These are phyloP conservation scores for Xiphophorus hellerii DNA, from an alignment of 2,113 vertebrate genomes.

Conservation along the genomic window DNA sequence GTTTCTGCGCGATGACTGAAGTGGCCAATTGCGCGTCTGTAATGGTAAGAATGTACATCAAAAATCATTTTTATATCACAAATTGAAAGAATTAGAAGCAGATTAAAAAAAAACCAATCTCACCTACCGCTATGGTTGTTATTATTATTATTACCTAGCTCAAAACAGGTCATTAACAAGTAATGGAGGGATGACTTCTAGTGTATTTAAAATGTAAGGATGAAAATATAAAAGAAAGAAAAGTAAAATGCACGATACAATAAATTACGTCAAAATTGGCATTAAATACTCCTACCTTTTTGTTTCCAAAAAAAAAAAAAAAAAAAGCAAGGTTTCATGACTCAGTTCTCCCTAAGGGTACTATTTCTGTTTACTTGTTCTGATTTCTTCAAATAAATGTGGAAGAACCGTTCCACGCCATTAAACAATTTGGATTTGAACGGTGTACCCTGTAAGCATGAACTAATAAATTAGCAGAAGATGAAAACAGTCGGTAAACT, in stretches of 20 bases:
- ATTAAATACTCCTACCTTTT: not conserved
- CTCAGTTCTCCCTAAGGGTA: not conserved
- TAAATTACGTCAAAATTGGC: too few relatives aligned
- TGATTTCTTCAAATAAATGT: not conserved
- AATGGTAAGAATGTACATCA: constrained; percentile 47
- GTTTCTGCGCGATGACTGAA: constrained; percentile 61
- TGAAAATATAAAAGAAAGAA: too few relatives aligned
- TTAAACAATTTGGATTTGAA: not conserved
- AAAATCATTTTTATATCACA: not conserved
- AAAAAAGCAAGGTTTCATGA: not conserved
- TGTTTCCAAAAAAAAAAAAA: not conserved
- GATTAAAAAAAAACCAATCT: too few relatives aligned
- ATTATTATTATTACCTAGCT: not conserved
- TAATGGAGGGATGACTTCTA: too few relatives aligned
- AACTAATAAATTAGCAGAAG: not conserved
- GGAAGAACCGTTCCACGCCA: not conserved
- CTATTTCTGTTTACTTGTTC: not conserved
- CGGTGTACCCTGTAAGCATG: not conserved
- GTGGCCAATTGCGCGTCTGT: constrained; percentile 49
- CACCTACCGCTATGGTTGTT: not conserved
- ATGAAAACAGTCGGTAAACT: not conserved
- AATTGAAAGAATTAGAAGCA: not conserved
- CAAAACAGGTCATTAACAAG: not conserved
- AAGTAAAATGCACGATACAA: too few relatives aligned
- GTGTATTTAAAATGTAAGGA: too few relatives aligned